These are phyloP conservation scores for Enteromius treurensis DNA, from an alignment of 2,797 vertebrate genomes.

Conservation along the genomic window DNA sequence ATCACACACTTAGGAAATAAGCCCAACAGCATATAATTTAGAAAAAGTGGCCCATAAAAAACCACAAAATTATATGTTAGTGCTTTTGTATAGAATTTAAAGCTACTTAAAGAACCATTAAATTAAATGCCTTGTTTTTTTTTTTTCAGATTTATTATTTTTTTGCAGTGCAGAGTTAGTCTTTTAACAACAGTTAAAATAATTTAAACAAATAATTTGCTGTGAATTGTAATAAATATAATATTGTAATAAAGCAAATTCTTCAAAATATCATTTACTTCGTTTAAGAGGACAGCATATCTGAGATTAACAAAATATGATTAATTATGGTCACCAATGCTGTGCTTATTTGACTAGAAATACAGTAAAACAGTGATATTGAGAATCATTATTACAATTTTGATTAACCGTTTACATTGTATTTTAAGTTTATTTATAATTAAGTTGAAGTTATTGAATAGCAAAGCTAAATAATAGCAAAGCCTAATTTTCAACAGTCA, in stretches of 20 bases:
- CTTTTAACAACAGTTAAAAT: background rate
- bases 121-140: background rate
- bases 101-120: slow-evolving; percentile 44
- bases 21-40: slow-evolving; percentile 37
- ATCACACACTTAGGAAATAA: slow-evolving; percentile 46
- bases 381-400: background rate
- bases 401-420: background rate
- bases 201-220: too few relatives aligned
- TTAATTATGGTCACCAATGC: background rate
- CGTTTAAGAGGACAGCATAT: background rate
- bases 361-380: background rate
- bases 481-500: too few relatives aligned
- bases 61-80: slow-evolving; percentile 57
- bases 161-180: background rate
- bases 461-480: too few relatives aligned
- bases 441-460: too few relatives aligned
- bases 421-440: background rate
- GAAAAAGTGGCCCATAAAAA: slow-evolving; percentile 54
- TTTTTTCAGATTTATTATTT: background rate
- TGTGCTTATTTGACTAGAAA: background rate
- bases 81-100: slow-evolving; percentile 60
- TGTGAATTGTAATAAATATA: background rate
- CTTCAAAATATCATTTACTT: background rate
- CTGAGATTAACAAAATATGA: background rate
- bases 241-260: background rate